Evolutionary conservation across 2,797 vertebrate species (phyloP).

Genomic region (Rallus crepitans): DNA sequence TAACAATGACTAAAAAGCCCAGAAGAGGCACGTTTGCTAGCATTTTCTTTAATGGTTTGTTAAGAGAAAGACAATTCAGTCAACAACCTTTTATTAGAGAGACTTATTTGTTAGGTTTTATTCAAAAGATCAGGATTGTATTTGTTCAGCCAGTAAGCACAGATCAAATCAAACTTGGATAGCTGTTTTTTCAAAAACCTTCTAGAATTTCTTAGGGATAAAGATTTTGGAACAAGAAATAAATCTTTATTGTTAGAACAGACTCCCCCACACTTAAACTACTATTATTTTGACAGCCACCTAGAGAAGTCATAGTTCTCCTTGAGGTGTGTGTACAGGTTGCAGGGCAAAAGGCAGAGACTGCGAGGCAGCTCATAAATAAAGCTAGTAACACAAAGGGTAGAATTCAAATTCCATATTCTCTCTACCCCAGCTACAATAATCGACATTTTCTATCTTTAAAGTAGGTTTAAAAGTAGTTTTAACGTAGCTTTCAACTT

Average conservation of each 20-base stretch:
- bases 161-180: neutral
- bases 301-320: neutral
- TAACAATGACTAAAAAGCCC: neutral
- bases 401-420: neutral
- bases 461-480: too few species aligned
- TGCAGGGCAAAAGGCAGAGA: neutral
- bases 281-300: neutral
- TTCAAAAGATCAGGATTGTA: neutral
- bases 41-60: neutral
- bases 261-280: neutral
- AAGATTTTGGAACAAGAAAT: neutral
- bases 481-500: neutral
- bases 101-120: neutral
- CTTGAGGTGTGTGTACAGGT: neutral
- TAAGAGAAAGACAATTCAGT: neutral
- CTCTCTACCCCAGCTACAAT: neutral
- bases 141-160: neutral
- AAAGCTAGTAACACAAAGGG: neutral
- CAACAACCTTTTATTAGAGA: neutral
- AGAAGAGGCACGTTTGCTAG: neutral
- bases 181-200: neutral
- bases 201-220: neutral
- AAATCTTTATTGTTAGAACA: neutral
- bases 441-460: neutral
- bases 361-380: neutral